These are phyloP conservation scores for Neolamprologus hecqui DNA, from an alignment of 2,113 vertebrate species.

Conservation along the genomic window DNA sequence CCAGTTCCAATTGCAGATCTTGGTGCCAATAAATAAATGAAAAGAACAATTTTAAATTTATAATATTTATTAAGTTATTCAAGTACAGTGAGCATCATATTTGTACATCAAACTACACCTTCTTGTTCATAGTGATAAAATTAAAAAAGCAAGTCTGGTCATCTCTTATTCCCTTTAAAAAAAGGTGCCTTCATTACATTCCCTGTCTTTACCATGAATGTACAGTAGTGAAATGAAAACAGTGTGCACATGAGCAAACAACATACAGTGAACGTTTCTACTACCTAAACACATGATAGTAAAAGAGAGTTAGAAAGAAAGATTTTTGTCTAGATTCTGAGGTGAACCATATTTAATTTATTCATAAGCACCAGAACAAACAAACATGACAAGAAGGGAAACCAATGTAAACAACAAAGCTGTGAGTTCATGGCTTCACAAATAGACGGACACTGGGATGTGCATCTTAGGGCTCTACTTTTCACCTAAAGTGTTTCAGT, in stretches of 20 bases:
- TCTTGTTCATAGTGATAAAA: constrained; percentile 10
- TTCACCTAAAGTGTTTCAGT: constrained; percentile 56
- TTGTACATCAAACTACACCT: constrained; percentile 14
- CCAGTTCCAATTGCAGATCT: not conserved
- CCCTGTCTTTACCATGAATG: not conserved
- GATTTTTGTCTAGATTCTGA: not conserved
- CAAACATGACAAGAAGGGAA: not conserved
- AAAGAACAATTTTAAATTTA: not conserved
- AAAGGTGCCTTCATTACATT: constrained; percentile 10
- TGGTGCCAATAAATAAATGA: not conserved
- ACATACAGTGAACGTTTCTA: not conserved
- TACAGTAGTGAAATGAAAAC: constrained; percentile 7
- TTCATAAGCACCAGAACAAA: constrained; percentile 20
- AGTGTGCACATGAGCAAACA: constrained; percentile 21
- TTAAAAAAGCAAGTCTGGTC: not conserved
- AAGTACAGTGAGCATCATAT: constrained; percentile 33
- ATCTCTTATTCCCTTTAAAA: not conserved
- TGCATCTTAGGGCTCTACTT: constrained; percentile 19
- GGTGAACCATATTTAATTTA: not conserved
- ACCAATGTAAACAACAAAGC: constrained; percentile 38
- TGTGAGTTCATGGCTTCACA: constrained; percentile 17
- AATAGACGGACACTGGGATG: not conserved
- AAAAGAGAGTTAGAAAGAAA: not conserved
- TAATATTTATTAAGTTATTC: constrained; percentile 48
- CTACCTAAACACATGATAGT: not conserved